Percentiles rank a stretch among this genome's conserved stretches.
phyloP scores from a whole-genome alignment of 2,888 invertebrate genomes.

The Pasiphila rectangulata region DNA sequence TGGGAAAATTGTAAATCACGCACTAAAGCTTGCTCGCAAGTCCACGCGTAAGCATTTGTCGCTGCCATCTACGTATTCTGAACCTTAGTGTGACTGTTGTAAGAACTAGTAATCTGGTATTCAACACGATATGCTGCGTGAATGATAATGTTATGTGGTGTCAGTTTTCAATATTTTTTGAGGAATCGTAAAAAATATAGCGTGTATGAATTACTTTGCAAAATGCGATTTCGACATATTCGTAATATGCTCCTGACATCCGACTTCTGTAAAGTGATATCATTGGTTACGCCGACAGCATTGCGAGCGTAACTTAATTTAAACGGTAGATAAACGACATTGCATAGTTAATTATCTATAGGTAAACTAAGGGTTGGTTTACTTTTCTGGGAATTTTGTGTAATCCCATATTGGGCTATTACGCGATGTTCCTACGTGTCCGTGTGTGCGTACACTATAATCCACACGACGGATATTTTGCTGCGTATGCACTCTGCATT shows the following conservation, averaged over 20 bases:
- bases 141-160: conserved; percentile 36
- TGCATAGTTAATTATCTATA: no score
- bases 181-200: conserved; percentile 5
- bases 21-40: conserved; percentile 34
- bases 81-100: conserved; percentile 10
- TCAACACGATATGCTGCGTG: conserved; percentile 25
- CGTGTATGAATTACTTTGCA: not conserved
- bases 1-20: conserved; percentile 54
- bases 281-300: no score
- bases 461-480: no score
- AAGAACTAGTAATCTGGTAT: not conserved
- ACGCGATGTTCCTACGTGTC: no score
- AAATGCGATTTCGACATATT: not conserved
- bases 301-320: no score
- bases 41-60: conserved; percentile 19
- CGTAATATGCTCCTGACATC: not conserved
- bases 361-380: no score
- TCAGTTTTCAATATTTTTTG: conserved; percentile 11
- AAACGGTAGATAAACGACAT: no score
- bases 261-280: not conserved
- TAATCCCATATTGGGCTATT: no score
- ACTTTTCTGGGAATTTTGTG: no score
- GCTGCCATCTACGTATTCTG: not conserved
- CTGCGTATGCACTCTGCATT: no score
- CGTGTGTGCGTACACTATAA: no score